Conservation (phyloP, 2,888 invertebrate genomes). For the Malachius bipustulatus region DNA sequence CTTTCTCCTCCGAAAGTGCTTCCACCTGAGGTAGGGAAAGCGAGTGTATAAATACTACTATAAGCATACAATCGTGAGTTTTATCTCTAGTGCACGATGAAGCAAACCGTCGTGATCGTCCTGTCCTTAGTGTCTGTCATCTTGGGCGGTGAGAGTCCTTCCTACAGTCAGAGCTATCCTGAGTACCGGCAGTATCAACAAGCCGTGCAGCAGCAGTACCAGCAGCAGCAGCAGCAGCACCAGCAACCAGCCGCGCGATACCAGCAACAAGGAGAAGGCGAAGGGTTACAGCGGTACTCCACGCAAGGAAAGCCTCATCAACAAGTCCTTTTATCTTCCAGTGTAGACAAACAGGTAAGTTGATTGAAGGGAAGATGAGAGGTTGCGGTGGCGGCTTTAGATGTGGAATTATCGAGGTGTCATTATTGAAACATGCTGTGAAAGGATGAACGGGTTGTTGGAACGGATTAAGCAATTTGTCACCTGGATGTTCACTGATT, state of each 20-base stretch:
- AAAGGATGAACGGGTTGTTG: no score
- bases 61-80: constrained; percentile 13
- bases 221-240: constrained; percentile 11
- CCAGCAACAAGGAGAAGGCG: constrained; percentile 18
- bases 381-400: no score
- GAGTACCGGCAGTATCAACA: no score
- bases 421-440: no score
- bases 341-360: constrained; percentile 39
- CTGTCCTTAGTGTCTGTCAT: no score
- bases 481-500: no score
- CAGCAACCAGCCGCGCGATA: constrained; percentile 20
- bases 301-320: constrained; percentile 34
- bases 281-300: constrained; percentile 33
- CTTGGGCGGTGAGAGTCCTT: no score
- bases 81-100: constrained; percentile 14
- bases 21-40: constrained; percentile 15
- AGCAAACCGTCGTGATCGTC: no score
- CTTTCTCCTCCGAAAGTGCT: constrained; percentile 13
- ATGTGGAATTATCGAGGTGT: no score
- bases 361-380: no score
- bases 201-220: constrained; percentile 16
- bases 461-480: no score
- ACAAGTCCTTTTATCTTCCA: constrained; percentile 38
- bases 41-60: constrained; percentile 20
- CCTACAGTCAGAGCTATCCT: no score